These are phyloP conservation scores for Lepus americanus DNA, from an alignment of 2,113 vertebrate species.

Conservation along the genomic window DNA sequence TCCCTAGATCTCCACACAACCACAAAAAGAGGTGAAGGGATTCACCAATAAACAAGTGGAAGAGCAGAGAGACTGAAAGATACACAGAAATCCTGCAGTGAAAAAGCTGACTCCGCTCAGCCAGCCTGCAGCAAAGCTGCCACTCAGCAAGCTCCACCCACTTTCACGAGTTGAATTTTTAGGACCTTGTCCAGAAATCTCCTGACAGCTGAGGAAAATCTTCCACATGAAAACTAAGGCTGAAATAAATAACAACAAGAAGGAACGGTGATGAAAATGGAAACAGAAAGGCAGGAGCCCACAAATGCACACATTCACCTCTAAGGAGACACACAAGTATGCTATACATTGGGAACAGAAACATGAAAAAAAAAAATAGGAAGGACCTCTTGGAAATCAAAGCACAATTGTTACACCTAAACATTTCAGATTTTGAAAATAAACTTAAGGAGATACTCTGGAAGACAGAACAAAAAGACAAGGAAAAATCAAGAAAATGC, in stretches of 20 bases:
- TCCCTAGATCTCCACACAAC: background rate
- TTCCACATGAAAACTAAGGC: background rate
- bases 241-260: constrained; percentile 7
- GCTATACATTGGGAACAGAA: background rate
- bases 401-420: background rate
- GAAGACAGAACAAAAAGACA: constrained; percentile 15
- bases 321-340: background rate
- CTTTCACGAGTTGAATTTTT: background rate
- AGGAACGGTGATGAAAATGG: background rate
- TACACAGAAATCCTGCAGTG: background rate
- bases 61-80: background rate
- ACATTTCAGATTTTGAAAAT: constrained; percentile 43
- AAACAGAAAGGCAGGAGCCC: background rate
- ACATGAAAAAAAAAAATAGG: background rate
- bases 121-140: background rate
- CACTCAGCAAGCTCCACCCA: background rate
- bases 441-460: background rate
- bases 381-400: background rate
- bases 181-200: background rate
- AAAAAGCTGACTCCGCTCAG: background rate
- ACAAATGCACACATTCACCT: background rate
- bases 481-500: constrained; percentile 6
- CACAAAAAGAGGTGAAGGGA: background rate
- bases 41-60: background rate
- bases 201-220: background rate